Conservation (phyloP, 2,113 vertebrate species). For the Epinephelus fuscoguttatus region DNA sequence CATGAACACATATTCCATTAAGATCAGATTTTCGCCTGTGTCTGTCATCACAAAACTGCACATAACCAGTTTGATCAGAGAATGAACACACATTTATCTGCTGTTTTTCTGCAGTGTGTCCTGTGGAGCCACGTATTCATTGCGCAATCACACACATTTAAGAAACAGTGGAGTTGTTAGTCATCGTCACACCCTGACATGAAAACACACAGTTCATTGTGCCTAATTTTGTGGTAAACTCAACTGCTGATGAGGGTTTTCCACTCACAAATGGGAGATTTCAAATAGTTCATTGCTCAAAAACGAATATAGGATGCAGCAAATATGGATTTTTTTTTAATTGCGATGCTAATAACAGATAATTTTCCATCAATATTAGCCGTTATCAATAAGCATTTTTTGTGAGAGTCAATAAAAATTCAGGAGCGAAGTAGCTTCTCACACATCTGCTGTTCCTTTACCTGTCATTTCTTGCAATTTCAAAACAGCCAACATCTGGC, state of each 20-base stretch:
- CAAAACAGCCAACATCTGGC: conserved; percentile 5
- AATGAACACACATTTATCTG: background rate
- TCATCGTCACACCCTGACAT: background rate
- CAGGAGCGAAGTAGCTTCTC: background rate
- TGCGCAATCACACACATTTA: background rate
- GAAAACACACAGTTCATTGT: background rate
- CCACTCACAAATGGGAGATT: background rate
- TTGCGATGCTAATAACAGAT: background rate
- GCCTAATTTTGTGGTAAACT: background rate
- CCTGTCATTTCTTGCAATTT: background rate
- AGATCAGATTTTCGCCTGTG: background rate
- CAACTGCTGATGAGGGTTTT: background rate
- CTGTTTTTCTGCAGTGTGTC: background rate
- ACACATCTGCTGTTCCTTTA: background rate
- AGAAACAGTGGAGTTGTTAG: background rate
- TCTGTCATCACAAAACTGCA: background rate
- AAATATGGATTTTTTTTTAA: background rate
- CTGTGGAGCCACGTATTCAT: background rate
- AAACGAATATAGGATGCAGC: background rate
- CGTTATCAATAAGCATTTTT: background rate
- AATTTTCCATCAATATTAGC: background rate
- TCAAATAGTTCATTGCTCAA: background rate
- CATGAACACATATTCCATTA: background rate
- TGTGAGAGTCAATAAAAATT: background rate
- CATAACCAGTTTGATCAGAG: background rate